These are phyloP conservation scores for Machimus rusticus DNA, from an alignment of 2,888 invertebrate genomes.

Conservation along the genomic window DNA sequence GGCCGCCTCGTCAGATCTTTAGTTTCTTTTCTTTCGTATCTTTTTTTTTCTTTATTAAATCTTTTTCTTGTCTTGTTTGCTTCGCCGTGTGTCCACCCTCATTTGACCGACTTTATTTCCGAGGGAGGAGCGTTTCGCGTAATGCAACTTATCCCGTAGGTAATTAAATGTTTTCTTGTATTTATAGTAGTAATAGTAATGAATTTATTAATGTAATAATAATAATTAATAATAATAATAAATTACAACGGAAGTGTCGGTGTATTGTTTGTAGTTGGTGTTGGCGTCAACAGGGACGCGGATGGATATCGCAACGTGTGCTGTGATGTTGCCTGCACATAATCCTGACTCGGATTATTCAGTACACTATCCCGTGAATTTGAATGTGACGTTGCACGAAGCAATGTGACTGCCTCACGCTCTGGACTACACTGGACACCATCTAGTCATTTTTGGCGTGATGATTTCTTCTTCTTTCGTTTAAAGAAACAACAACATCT, in stretches of 20 bases:
- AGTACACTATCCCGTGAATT: constrained; percentile 68
- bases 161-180: constrained; percentile 45
- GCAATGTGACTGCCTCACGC: constrained; percentile 70
- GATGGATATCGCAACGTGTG: constrained; percentile 65
- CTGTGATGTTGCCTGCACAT: constrained; percentile 64
- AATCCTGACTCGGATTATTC: constrained; percentile 67
- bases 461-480: constrained; percentile 98
- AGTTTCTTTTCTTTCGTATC: background rate
- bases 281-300: constrained; percentile 64
- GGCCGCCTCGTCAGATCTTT: background rate
- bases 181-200: constrained; percentile 47
- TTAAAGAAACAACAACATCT: constrained; percentile 99
- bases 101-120: background rate
- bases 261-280: constrained; percentile 64
- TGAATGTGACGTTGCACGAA: constrained; percentile 71
- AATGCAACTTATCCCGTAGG: constrained; percentile 46
- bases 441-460: constrained; percentile 88
- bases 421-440: constrained; percentile 72
- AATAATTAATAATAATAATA: constrained; percentile 48
- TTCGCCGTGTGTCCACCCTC: background rate
- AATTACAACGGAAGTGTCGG: constrained; percentile 65
- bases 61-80: background rate
- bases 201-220: constrained; percentile 45
- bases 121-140: background rate
- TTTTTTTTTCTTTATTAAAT: background rate